Evolutionary conservation across 2,888 invertebrate genomes (phyloP).

Genomic region (Nowickia ferox): DNA sequence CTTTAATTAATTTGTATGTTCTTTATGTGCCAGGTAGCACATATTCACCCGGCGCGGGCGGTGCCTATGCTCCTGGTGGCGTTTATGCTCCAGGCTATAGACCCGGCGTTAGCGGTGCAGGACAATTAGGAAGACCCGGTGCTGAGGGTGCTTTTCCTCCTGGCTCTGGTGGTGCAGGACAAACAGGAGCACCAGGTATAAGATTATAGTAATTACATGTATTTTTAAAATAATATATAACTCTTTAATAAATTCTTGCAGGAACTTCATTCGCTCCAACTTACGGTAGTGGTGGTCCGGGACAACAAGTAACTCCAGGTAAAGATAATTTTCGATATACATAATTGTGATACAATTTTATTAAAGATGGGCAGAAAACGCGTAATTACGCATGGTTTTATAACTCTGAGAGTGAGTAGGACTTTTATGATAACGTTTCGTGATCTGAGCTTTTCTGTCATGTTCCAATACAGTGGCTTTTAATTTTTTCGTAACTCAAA

Average conservation of each 20-base stretch:
- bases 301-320: constrained; percentile 66
- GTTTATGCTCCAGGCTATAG: constrained; percentile 14
- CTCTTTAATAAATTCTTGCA: not conserved
- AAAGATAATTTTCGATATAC: not conserved
- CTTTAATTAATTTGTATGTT: too few relatives aligned
- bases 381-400: too few relatives aligned
- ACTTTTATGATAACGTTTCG: too few relatives aligned
- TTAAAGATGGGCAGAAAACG: not conserved
- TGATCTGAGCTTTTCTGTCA: too few relatives aligned
- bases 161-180: not conserved
- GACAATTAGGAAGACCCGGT: constrained; percentile 8
- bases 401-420: too few relatives aligned
- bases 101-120: not conserved
- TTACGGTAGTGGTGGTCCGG: constrained; percentile 34
- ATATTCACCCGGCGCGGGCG: too few relatives aligned
- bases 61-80: not conserved
- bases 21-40: too few relatives aligned
- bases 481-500: too few relatives aligned
- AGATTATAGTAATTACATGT: not conserved
- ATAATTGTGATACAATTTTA: not conserved
- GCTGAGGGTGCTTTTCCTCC: not conserved
- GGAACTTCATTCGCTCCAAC: constrained; percentile 27
- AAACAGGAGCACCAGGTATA: constrained; percentile 49
- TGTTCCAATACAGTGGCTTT: too few relatives aligned
- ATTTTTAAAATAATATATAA: not conserved